Conservation (phyloP, 2,797 vertebrate species). For the Gobionotothen gibberifrons region DNA sequence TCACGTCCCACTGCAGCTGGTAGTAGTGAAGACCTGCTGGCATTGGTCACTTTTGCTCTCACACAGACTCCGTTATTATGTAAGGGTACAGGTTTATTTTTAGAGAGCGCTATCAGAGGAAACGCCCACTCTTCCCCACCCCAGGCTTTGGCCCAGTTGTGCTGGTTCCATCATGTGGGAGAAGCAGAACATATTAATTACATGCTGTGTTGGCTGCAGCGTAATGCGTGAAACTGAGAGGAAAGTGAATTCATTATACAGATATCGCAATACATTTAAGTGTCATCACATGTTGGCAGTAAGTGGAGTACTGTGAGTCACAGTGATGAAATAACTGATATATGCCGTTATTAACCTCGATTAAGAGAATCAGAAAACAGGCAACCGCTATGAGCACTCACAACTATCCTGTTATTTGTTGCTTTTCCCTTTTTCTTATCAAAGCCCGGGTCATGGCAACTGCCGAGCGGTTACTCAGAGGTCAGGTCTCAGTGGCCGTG, state of each 20-base stretch:
- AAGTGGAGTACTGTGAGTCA: not conserved
- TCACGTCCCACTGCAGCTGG: constrained; percentile 36
- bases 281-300: not conserved
- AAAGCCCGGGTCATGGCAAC: constrained; percentile 10
- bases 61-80: constrained; percentile 59
- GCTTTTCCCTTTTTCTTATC: constrained; percentile 6
- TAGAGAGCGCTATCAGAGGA: constrained; percentile 57
- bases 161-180: constrained; percentile 29
- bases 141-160: constrained; percentile 30
- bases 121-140: constrained; percentile 51
- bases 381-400: not conserved
- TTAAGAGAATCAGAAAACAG: not conserved
- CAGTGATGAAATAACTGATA: not conserved
- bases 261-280: not conserved
- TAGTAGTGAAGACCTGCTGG: constrained; percentile 54
- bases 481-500: constrained; percentile 40
- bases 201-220: constrained; percentile 6
- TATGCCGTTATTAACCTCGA: not conserved
- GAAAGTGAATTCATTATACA: not conserved
- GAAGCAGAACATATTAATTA: constrained; percentile 52
- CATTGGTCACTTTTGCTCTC: constrained; percentile 47
- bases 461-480: constrained; percentile 34
- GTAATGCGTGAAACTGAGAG: constrained; percentile 13
- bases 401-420: not conserved
- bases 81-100: constrained; percentile 70